phyloP scores from a whole-genome alignment of 1,140 invertebrate species.

The Fopius arisanus region DNA sequence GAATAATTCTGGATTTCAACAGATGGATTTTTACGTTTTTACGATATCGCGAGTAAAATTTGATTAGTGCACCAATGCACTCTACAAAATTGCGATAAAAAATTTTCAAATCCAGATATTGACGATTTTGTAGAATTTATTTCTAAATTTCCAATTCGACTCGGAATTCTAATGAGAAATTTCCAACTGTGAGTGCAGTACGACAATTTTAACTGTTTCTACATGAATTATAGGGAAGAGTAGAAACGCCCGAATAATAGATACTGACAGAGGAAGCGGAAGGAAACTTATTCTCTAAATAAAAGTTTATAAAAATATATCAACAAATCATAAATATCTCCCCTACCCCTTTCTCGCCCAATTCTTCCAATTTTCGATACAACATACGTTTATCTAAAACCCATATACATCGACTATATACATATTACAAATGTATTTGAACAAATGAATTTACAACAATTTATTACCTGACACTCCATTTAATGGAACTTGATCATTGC shows the following conservation, averaged over 20 bases:
- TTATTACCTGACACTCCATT: slow-evolving; percentile 24
- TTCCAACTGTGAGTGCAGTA: too few relatives aligned
- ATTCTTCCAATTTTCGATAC: slow-evolving; percentile 28
- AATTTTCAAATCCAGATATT: too few relatives aligned
- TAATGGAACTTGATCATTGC: background rate
- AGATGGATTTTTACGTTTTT: too few relatives aligned
- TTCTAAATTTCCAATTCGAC: too few relatives aligned
- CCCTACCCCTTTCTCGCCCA: slow-evolving; percentile 55
- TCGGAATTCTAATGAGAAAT: too few relatives aligned
- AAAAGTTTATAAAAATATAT: slow-evolving; percentile 64
- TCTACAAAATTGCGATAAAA: too few relatives aligned
- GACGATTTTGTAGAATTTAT: too few relatives aligned
- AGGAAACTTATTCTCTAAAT: slow-evolving; percentile 54
- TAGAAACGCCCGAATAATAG: background rate
- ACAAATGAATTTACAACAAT: slow-evolving; percentile 51
- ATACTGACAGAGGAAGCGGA: background rate
- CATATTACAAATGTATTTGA: slow-evolving; percentile 54
- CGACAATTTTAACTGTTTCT: too few relatives aligned
- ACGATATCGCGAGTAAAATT: too few relatives aligned
- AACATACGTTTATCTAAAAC: slow-evolving; percentile 37
- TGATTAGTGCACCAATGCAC: too few relatives aligned
- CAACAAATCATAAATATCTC: slow-evolving; percentile 61
- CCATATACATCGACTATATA: slow-evolving; percentile 58
- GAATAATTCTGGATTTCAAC: too few relatives aligned
- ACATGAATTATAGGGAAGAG: background rate